Percentiles rank a stretch among this genome's conserved stretches.
Conservation (phyloP, 2,113 vertebrate species). For the Serilophus lunatus region DNA sequence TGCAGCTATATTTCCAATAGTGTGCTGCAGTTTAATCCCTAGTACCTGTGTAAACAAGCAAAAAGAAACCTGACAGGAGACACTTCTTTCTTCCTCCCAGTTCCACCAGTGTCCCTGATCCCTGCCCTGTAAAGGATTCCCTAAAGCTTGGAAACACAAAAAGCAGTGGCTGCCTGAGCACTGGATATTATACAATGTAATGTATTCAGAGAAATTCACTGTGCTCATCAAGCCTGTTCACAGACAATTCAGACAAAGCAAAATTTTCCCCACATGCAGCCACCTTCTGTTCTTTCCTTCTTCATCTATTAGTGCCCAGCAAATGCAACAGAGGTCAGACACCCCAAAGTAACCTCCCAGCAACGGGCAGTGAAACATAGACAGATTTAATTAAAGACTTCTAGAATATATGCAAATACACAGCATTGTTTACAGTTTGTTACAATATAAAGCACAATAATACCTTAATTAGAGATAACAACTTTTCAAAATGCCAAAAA, state of each 20-base stretch:
- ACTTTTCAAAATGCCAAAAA: constrained; percentile 52
- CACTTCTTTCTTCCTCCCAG: neutral
- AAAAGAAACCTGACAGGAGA: neutral
- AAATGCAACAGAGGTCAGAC: neutral
- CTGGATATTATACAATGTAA: neutral
- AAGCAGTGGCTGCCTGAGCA: neutral
- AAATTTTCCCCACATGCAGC: neutral
- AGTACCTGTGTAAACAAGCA: neutral
- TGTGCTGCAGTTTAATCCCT: neutral
- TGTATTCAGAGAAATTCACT: neutral
- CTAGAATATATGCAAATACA: constrained; percentile 31
- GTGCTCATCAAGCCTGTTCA: neutral
- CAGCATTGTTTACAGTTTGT: constrained; percentile 51
- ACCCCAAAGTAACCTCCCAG: neutral
- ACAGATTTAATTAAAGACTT: constrained; percentile 3
- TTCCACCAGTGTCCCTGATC: neutral
- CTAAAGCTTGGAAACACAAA: neutral
- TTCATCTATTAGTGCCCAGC: neutral
- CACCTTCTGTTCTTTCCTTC: neutral
- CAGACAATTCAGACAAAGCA: neutral
- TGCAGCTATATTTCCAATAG: neutral
- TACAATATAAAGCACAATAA: constrained; percentile 50
- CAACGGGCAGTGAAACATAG: neutral
- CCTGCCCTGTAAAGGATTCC: neutral
- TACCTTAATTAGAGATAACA: constrained; percentile 58